phyloP scores from a whole-genome alignment of 2,113 vertebrate genomes.

The Tetrao urogallus region DNA sequence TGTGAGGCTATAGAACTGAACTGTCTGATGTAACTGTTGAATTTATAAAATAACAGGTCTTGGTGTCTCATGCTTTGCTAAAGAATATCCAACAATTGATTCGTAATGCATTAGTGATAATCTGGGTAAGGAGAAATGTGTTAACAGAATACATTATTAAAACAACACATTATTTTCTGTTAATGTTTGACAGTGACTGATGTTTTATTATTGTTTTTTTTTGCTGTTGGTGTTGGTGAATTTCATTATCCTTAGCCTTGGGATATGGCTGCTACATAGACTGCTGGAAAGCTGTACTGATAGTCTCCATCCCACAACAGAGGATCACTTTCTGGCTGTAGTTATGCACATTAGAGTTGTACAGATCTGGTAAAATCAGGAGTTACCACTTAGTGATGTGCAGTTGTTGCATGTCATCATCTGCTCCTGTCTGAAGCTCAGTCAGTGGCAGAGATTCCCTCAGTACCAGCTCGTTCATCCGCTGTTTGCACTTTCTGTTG shows the following conservation, averaged over 20 bases:
- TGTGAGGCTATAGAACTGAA: background rate
- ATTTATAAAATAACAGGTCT: background rate
- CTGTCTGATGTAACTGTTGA: background rate
- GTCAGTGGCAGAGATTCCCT: background rate
- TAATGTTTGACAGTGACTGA: background rate
- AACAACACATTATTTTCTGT: background rate
- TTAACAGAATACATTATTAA: background rate
- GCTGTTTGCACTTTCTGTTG: background rate
- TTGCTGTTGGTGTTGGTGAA: background rate
- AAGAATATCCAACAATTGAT: background rate
- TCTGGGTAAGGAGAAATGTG: background rate
- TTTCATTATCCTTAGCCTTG: background rate
- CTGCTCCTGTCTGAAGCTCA: background rate
- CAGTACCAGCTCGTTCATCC: background rate
- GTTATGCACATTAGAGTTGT: background rate
- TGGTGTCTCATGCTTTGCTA: background rate
- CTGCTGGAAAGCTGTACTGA: background rate
- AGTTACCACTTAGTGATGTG: background rate
- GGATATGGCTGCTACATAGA: background rate
- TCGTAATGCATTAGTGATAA: background rate
- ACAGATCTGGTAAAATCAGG: background rate
- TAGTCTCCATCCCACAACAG: background rate
- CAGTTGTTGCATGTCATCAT: fast-evolving
- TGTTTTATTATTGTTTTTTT: background rate
- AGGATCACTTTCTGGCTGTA: background rate